Evolutionary conservation across 1,140 invertebrate genomes (phyloP), one percentile per base, ranked within the genome.

Genomic region (Coptotermes formosanus): DNA sequence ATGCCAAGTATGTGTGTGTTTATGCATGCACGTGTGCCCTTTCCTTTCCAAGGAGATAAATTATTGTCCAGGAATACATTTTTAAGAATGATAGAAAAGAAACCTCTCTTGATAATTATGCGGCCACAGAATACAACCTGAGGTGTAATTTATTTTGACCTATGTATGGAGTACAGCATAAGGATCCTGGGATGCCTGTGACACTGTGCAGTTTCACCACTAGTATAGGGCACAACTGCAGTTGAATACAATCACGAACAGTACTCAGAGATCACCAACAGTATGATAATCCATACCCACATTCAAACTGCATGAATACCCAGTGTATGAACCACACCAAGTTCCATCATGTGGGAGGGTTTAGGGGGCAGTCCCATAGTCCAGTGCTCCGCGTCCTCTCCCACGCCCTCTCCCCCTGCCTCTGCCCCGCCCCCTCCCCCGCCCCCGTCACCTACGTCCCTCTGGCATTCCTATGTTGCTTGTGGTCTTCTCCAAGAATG

Each of bases 381-480:
- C 89, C 85, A 90, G 87, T 84, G 89, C 88, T 85, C 91, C 91
- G 90, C 91, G 82, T 89, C 89, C 87, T 89, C 92, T 90, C 87
- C 93, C 94, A 91, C 93, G 91, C 87, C 93, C 93, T 91, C 94
- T 92, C 89, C 94, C 93, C 89, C 94, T 92, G 89, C 94, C 94
- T 88, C 94, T 92, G 88, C 94, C 94, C 91, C 94, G 93, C 91
- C 94, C 94, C 92, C 94, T 94, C 92, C 94, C 94, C 90, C 94
- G 93, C 91, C 93, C 94, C 91, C 94, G 94, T 94, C 94, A 94
- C 93, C 94, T 94, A 84, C 94, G 90, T 87, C 93, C 93, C 90
- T 95, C 94, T 45, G 94, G 93, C 92, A 96, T 93, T 64, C 95
- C 95, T 92, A 96, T 96, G 92, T 95, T 96, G 89, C 95, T 95